Base-by-base conservation (phyloP, 2,888 invertebrate genomes). In the Maniola hyperantus region DNA sequence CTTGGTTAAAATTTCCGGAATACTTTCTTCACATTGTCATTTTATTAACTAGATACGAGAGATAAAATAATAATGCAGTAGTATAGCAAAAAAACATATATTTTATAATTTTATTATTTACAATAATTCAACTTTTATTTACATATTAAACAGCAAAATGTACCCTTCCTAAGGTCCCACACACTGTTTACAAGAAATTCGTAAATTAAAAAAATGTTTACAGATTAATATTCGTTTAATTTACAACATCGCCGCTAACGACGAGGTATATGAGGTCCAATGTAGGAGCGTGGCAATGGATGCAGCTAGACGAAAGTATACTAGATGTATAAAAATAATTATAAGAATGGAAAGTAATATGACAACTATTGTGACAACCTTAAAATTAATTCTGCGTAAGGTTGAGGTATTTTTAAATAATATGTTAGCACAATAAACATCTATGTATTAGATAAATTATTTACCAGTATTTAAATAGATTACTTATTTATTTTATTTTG, bases 121-220 rank as follows among this genome's bases (percentile, higher is more conserved):
- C 91, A 91, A 92, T 90, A 89, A 83, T 89, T 89, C 84, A 91
- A 92, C 91, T 89, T 91, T 91, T 91, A 91, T 92, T 91, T 92
- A 91, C 91, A 91, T 91, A 90, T 91, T 71, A 85, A 91, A 92
- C 90, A 91, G 91, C 80, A 82, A 85, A 84, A 48, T 86, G 88
- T 83, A 83, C 81, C 83, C 79, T 77, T 72, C 73, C 71, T 86
- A 88, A 88, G 89, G 88, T 87, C 86, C 87, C 86, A 84, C 82
- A 76, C 76, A 87, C 91, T 90, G 91, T 90, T 81, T 72, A 57
- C 71, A 80, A 79, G 82, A 80, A 87, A 85, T 85, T 80, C 81
- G 76, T 82, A 77, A 82, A 83, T 81, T 81, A 79, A 79, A 78
- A 42, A 15, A 80, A 77, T 82, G 80, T 82, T 74, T 82, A 81